Evolutionary conservation across 2,797 vertebrate genomes (phyloP).

Genomic region (Yasuhikotakia modesta): DNA sequence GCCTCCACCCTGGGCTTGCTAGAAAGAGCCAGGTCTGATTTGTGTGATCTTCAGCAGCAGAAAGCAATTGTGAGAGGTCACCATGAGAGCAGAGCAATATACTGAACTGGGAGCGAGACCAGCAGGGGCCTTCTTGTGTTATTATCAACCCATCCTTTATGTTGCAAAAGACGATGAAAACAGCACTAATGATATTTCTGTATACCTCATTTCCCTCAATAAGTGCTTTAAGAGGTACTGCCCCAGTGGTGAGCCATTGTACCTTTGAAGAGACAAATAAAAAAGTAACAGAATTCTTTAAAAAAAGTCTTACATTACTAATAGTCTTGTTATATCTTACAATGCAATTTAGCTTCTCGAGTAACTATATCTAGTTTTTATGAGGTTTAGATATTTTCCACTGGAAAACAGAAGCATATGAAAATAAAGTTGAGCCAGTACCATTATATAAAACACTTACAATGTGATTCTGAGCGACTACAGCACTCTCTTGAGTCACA

Average conservation of each 20-base stretch:
- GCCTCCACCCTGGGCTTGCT: conserved; percentile 23
- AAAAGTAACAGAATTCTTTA: no score
- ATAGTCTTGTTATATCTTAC: no score
- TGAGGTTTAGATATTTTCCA: no score
- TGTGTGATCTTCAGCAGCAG: conserved; percentile 16
- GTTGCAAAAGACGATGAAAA: background rate
- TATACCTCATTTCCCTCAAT: no score
- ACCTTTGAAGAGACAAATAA: no score
- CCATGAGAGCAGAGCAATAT: conserved; percentile 31
- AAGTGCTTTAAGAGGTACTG: no score
- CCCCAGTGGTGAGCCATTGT: no score
- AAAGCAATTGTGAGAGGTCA: conserved; percentile 45
- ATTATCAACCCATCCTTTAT: conserved; percentile 34
- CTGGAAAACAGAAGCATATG: background rate
- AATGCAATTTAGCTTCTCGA: no score
- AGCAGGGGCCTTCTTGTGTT: conserved; percentile 19
- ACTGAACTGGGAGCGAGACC: conserved; percentile 25
- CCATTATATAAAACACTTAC: conserved; percentile 1
- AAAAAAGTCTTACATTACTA: no score
- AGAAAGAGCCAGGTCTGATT: conserved; percentile 11
- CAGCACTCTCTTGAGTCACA: conserved; percentile 53
- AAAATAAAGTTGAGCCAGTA: background rate
- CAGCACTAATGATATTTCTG: background rate
- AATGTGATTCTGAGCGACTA: conserved; percentile 45
- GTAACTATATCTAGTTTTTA: no score